Percentiles rank a stretch among this genome's conserved stretches.
Evolutionary conservation across 1,140 invertebrate genomes (phyloP).

Genomic region (Onthophagus taurus): DNA sequence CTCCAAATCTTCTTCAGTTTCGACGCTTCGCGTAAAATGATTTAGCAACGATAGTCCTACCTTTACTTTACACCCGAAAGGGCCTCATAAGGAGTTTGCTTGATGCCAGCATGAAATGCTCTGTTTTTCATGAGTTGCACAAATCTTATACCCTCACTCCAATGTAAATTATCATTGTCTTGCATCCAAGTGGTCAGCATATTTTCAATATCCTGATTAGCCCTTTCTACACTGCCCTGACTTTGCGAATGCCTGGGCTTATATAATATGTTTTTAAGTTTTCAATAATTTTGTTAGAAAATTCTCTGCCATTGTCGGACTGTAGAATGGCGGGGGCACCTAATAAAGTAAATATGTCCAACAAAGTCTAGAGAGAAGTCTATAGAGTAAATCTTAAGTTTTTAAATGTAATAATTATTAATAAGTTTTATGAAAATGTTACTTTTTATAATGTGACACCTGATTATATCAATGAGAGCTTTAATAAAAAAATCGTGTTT

Average conservation of each 20-base stretch:
- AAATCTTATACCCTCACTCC: conserved; percentile 26
- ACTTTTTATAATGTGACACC: too few species aligned
- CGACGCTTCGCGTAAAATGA: neutral
- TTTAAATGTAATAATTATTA: too few species aligned
- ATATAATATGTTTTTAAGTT: conserved; percentile 13
- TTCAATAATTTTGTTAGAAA: conserved; percentile 15
- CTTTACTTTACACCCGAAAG: conserved; percentile 1
- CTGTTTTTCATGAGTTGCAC: conserved; percentile 35
- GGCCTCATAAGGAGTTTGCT: too few species aligned
- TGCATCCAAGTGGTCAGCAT: conserved; percentile 32
- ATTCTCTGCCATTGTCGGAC: conserved; percentile 30
- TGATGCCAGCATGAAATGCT: too few species aligned
- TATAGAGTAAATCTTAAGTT: too few species aligned
- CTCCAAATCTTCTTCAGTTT: conserved; percentile 3
- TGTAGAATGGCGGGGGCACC: conserved; percentile 30
- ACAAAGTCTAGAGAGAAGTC: too few species aligned
- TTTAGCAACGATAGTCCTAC: neutral
- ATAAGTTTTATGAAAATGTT: too few species aligned
- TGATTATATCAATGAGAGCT: too few species aligned
- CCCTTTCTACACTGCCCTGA: conserved; percentile 25
- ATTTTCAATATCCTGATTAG: conserved; percentile 34
- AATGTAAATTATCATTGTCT: conserved; percentile 26
- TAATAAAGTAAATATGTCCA: too few species aligned
- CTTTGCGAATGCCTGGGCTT: conserved; percentile 22
- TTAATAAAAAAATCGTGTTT: too few species aligned